These are phyloP conservation scores for Liposcelis brunnea DNA, from an alignment of 2,888 invertebrate genomes.

Conservation along the genomic window DNA sequence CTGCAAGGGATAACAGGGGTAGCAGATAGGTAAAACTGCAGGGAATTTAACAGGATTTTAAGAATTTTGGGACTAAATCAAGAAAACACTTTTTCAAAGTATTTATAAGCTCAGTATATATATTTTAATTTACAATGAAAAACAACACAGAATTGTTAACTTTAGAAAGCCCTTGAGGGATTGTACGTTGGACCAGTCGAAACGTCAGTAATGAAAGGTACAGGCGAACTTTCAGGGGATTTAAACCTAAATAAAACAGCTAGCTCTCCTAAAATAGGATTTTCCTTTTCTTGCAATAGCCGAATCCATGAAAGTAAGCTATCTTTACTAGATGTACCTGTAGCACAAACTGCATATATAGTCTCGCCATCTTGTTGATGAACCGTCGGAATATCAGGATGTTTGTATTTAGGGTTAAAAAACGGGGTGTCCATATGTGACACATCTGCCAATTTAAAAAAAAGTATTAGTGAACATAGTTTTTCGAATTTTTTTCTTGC, in stretches of 20 bases:
- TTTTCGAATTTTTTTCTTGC: neutral
- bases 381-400: conserved; percentile 41
- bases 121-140: no score
- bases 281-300: conserved; percentile 53
- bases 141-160: no score
- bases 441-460: conserved; percentile 4
- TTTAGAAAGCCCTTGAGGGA: no score
- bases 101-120: no score
- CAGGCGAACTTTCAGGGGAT: conserved; percentile 36
- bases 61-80: no score
- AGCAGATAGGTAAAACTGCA: no score
- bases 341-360: conserved; percentile 73
- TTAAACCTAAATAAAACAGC: conserved; percentile 73
- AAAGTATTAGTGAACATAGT: conserved; percentile 5
- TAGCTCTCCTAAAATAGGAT: conserved; percentile 51
- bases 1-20: no score
- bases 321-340: conserved; percentile 79
- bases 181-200: no score
- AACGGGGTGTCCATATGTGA: conserved; percentile 11
- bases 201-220: conserved; percentile 13
- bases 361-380: conserved; percentile 90
- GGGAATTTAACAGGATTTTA: no score
- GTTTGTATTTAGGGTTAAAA: conserved; percentile 25
- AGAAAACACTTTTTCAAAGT: no score
- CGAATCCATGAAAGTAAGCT: conserved; percentile 86